A percentile compares a stretch with the other conserved stretches of the same genome.
Evolutionary conservation across 2,113 vertebrate genomes (phyloP).

Genomic region (Australoheros scitulus): DNA sequence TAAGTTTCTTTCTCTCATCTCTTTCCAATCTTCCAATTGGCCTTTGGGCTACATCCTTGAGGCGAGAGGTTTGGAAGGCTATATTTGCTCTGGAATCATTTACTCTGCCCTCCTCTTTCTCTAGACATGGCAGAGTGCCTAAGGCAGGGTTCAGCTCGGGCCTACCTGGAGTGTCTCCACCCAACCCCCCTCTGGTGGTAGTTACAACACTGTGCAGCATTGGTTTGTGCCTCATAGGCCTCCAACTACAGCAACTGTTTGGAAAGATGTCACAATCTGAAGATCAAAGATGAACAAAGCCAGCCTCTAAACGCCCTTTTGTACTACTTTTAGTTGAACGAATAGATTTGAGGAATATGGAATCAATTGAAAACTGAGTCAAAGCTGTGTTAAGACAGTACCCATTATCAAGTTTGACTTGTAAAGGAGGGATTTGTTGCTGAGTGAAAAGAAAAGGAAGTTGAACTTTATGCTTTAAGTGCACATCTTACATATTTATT

Average conservation of each 20-base stretch:
- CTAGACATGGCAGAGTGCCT: conserved; percentile 59
- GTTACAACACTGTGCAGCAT: conserved; percentile 40
- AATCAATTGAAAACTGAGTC: conserved; percentile 18
- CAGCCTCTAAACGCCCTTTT: conserved; percentile 13
- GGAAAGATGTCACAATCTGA: conserved; percentile 43
- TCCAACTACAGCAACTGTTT: conserved; percentile 34
- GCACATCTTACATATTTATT: conserved; percentile 46
- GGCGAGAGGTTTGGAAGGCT: conserved; percentile 69
- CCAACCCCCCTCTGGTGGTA: conserved; percentile 57
- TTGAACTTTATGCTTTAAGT: conserved; percentile 11
- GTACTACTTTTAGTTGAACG: not conserved
- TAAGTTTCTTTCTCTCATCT: conserved; percentile 69
- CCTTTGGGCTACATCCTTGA: conserved; percentile 55
- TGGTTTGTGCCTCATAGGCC: conserved; percentile 39
- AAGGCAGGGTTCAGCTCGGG: conserved; percentile 45
- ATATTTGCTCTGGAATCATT: conserved; percentile 75
- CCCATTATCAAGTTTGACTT: not conserved
- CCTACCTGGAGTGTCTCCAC: conserved; percentile 72
- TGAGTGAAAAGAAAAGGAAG: conserved; percentile 3
- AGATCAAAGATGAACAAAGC: conserved; percentile 31
- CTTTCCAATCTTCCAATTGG: conserved; percentile 66
- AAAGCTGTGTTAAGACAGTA: conserved; percentile 13
- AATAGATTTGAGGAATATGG: conserved; percentile 25
- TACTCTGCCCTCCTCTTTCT: conserved; percentile 64
- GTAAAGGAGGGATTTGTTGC: conserved; percentile 1